phyloP scores from a whole-genome alignment of 2,797 vertebrate genomes.

The Pempheris klunzingeri region DNA sequence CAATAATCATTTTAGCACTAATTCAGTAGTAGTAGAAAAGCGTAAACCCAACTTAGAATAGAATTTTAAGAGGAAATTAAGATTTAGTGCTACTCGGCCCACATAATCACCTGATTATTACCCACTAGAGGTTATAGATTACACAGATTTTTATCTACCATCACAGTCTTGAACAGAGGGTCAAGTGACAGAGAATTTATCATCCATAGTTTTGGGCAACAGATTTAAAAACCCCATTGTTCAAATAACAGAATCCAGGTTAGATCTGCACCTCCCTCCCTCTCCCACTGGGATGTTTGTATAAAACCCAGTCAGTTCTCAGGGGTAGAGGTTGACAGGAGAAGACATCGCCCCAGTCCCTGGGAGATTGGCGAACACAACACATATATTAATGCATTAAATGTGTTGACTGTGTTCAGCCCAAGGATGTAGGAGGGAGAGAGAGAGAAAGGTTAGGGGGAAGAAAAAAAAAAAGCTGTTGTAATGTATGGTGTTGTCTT shows the following conservation, averaged over 20 bases:
- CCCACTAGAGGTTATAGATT: not conserved
- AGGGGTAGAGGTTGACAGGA: constrained; percentile 80
- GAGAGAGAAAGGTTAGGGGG: constrained; percentile 65
- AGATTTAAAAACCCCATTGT: constrained; percentile 62
- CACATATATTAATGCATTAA: constrained; percentile 86
- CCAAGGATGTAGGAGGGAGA: constrained; percentile 68
- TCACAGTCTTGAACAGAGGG: not conserved
- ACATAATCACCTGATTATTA: not conserved
- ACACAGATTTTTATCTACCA: constrained; percentile 6
- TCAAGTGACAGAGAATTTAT: constrained; percentile 29
- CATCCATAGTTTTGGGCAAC: constrained; percentile 31
- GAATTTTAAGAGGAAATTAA: not conserved
- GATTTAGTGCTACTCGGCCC: not conserved
- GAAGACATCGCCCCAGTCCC: constrained; percentile 75
- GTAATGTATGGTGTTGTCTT: constrained; percentile 84
- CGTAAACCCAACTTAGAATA: not conserved
- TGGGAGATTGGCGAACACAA: constrained; percentile 81
- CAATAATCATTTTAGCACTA: not conserved
- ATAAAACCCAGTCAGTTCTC: constrained; percentile 81
- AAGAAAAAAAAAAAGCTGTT: constrained; percentile 59
- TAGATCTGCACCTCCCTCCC: constrained; percentile 51
- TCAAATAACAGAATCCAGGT: constrained; percentile 68
- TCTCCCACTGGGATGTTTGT: constrained; percentile 78
- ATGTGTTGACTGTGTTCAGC: constrained; percentile 83
- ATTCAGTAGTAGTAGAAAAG: not conserved